Base-by-base conservation (phyloP, 64 coral and sea anemone genomes). In the Platygyra sinensis region DNA sequence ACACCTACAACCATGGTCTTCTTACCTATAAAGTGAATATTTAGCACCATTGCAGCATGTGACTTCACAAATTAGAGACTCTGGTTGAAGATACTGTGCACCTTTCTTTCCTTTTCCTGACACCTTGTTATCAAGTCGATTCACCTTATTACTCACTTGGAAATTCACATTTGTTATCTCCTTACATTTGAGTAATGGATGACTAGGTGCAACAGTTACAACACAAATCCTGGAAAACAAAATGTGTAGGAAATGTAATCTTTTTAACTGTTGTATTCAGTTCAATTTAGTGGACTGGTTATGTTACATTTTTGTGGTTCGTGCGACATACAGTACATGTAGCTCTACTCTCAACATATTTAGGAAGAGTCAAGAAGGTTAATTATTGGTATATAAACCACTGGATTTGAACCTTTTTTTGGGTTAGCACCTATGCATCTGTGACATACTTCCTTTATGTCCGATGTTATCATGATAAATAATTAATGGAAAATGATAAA, bases 31-130 rank as follows among this genome's bases (percentile, higher is more conserved):
- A 0, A 98, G 76, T 27, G 72, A 79, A 87, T 98, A 98, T 82
- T 87, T 98, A 11, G 60, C 60, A 24, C 96, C 96, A 90, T 50
- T 86, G 22, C 88, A 85, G 0, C 93, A 89, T 32, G 90, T 91
- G 17, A 98, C 75, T 29, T 95, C 91, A 89, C 96, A 98, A 3
- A 98, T 79, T 31, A 91, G 60, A 19, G 82, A 76, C 29, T 93
- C 74, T 16, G 93, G 87, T 62, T 80, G 90, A 17, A 98, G 19
- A 54, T 85, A 87, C 52, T 98, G 96, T 55, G 91, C 96, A 3
- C 93, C 93, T 73, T 92, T 95, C 55, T 98, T 98, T 19, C 93
- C 94, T 81, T 98, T 98, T 14, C 96, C 96, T 31, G 89, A 89
- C 22, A 94, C 96, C 84, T 98, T 93, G 79, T 93, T 98, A 78